Evolutionary conservation across 2,797 vertebrate species (phyloP).

Genomic region (Coendou prehensilis): DNA sequence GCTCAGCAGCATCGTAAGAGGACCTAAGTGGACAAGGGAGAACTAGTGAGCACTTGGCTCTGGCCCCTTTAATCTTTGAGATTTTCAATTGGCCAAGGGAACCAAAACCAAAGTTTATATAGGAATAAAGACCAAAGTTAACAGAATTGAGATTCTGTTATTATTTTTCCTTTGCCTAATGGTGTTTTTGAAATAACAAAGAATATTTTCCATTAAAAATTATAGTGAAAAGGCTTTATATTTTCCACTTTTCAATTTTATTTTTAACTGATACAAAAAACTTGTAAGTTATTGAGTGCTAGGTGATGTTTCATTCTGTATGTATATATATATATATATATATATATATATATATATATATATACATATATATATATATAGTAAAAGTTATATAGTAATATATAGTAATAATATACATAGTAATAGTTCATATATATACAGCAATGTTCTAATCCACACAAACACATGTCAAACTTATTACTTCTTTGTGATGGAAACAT

Average conservation of each 20-base stretch:
- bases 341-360: no score
- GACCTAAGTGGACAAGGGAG: not conserved
- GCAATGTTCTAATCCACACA: not conserved
- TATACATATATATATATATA: not conserved
- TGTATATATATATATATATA: not conserved
- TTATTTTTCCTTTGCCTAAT: not conserved
- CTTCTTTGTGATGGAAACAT: not conserved
- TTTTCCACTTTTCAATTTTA: not conserved
- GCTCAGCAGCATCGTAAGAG: not conserved
- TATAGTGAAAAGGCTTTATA: slow-evolving; percentile 1
- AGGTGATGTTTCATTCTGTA: not conserved
- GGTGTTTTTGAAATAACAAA: slow-evolving; percentile 2
- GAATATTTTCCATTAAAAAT: not conserved
- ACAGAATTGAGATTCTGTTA: not conserved
- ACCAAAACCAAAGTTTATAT: not conserved
- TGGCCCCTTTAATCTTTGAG: not conserved
- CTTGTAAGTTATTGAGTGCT: not conserved
- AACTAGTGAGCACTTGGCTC: not conserved
- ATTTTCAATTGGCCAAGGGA: not conserved
- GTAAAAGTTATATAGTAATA: no score
- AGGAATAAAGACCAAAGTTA: not conserved
- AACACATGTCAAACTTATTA: not conserved
- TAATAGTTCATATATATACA: no score
- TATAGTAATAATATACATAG: no score
- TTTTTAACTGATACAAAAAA: not conserved